Base-by-base conservation (phyloP, 2,888 invertebrate species). In the Eurytoma adleriae region DNA sequence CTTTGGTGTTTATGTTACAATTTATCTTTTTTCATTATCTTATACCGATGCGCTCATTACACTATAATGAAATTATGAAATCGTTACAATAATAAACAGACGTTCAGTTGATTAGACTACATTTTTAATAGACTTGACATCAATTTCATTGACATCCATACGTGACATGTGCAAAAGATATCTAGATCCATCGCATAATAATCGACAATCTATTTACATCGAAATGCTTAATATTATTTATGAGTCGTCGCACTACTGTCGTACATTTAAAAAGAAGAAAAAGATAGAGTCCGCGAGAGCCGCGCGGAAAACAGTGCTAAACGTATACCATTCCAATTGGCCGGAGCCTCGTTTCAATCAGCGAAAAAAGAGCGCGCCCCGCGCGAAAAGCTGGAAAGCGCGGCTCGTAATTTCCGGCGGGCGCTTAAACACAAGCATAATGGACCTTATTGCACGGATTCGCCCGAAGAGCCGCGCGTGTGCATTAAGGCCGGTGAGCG, bases 371-470 rank as follows among this genome's bases (percentile, higher is more conserved):
- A 61, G 56, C 56, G 61, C 30, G 64, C 3, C 40, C 27, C 30
- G 20, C 14, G 66, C 14, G 24, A 68, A 18, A 40, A 57, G 64
- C 57, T 69, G 24, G 71, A 79, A 80, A 62, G 73, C 40, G 30
- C 54, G 20, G 59, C 48, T 14, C 13, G 3, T 50, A 69, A 70
- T 50, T 78, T 66, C 73, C 24, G 16, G 56, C 57, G 2, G 16
- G 10, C 12, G 27, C 12, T 74, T 75, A 71, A 24, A 80, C 78
- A 57, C 73, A 69, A 80, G 10, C 10, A 82, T 75, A 80, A 78
- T 71, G 71, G 74, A 80, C 75, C 82, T 82, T 82, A 82, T 82
- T 82, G 82, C 82, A 18, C 13, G 12, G 70, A 62, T 75, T 71
- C 78, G 61, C 54, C 16, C 48, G n/a, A 50, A 24, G 40, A 20